Conservation (phyloP, 1,140 invertebrate genomes). For the Drosophila murphyi region DNA sequence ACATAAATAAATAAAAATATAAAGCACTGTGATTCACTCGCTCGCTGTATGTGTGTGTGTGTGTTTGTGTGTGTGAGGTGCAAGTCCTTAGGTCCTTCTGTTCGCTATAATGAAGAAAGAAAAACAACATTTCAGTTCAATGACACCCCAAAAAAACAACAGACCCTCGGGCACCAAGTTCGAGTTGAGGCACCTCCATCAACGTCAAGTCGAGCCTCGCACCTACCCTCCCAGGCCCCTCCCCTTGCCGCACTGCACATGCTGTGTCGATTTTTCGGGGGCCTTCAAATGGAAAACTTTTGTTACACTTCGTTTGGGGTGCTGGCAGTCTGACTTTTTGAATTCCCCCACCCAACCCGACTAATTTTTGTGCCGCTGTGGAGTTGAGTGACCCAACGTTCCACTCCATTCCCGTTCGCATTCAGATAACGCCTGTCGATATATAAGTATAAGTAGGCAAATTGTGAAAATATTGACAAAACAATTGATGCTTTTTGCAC, state of each 20-base stretch:
- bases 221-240: background rate
- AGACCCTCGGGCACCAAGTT: slow-evolving; percentile 57
- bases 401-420: background rate
- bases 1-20: slow-evolving; percentile 78
- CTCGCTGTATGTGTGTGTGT: background rate
- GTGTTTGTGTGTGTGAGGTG: background rate
- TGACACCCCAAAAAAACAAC: slow-evolving; percentile 71
- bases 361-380: slow-evolving; percentile 30
- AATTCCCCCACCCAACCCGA: slow-evolving; percentile 52
- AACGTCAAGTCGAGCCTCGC: slow-evolving; percentile 63
- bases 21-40: slow-evolving; percentile 28
- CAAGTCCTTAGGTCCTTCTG: slow-evolving; percentile 29
- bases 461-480: slow-evolving; percentile 83
- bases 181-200: slow-evolving; percentile 59
- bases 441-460: slow-evolving; percentile 47
- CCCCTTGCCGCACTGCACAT: background rate
- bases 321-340: slow-evolving; percentile 50
- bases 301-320: slow-evolving; percentile 63
- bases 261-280: background rate
- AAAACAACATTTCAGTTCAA: slow-evolving; percentile 79
- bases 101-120: slow-evolving; percentile 19
- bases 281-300: slow-evolving; percentile 78
- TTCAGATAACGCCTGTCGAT: slow-evolving; percentile 58
- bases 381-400: slow-evolving; percentile 56
- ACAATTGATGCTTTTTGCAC: slow-evolving; percentile 74